Base-by-base conservation (phyloP, 1,140 invertebrate species). In the Triops cancriformis region DNA sequence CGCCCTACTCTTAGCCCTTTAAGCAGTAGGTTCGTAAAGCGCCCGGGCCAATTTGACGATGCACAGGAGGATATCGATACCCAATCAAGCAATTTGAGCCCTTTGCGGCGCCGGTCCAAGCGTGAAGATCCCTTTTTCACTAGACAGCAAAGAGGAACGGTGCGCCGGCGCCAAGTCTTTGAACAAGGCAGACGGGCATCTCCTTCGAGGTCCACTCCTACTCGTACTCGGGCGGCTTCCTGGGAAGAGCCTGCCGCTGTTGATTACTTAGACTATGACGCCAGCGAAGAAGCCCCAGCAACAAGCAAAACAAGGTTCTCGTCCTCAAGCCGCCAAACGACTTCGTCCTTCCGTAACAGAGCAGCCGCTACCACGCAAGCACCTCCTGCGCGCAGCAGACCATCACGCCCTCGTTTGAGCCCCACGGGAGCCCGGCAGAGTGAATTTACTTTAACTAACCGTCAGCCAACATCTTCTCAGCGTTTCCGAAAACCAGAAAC, bases 211-310 rank as follows among this genome's bases (percentile, higher is more conserved):
- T 64, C 45, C 14, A 6, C 51, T 11, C 51, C 45, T 64, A 6
- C 51, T 11, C 51, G 51, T 18, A 64, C 51, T 18, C 51, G 51
- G 10, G 14, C 51, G 3, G 10, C 51, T 18, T 74, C 73, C 6
- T 72, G 43, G 28, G 41, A 75, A 43, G 41, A 45, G 12, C 1
- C 64, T 1, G 75, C 75, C 26, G 42, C 18, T 26, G 26, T 76
- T 12, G 26, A 51, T 64, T 28, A 26, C 18, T 27, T 42, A 11
- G 77, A 78, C 31, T 78, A 78, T 72, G 77, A 78, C 23, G 77
- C 64, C 14, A 73, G 28, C 31, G 77, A 78, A 42, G 27, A 74
- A 23, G 77, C 43, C 7, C n/a, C 73, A 4, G 41, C 37, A 31
- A 43, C 74, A 3, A 23, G 23, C 7, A 76, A 31, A 43, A 28